These are phyloP conservation scores for Microctenopoma steveboyesi DNA, from an alignment of 2,797 vertebrate species.

Conservation along the genomic window DNA sequence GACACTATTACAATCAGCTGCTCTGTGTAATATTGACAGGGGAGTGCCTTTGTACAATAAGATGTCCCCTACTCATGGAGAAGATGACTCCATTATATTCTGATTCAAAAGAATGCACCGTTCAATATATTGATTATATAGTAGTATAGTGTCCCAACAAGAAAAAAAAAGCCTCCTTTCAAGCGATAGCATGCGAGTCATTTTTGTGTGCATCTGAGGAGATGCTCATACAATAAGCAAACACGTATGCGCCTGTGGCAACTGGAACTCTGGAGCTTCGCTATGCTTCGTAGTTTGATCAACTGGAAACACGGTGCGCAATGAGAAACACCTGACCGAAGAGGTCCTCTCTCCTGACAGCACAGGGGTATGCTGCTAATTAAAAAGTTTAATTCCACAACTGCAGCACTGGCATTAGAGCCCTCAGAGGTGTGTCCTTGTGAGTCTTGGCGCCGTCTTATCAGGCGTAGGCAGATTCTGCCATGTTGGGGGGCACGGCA, in stretches of 20 bases:
- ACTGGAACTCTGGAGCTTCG: conserved; percentile 50
- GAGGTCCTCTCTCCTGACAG: conserved; percentile 72
- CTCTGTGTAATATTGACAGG: conserved; percentile 27
- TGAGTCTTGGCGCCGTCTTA: conserved; percentile 82
- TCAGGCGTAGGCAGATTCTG: conserved; percentile 80
- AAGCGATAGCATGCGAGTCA: conserved; percentile 27
- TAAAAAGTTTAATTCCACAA: conserved; percentile 86
- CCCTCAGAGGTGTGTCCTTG: conserved; percentile 81
- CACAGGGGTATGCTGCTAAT: conserved; percentile 78
- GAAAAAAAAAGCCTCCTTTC: conserved; percentile 2
- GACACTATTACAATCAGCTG: conserved; percentile 31
- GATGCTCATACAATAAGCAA: conserved; percentile 65
- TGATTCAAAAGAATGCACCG: background rate
- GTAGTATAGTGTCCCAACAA: background rate
- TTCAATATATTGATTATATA: conserved; percentile 10
- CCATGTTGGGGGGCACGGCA: conserved; percentile 67
- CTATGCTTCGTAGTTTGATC: conserved; percentile 74
- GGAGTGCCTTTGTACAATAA: conserved; percentile 6
- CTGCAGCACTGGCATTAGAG: conserved; percentile 73
- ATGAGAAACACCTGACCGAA: conserved; percentile 66
- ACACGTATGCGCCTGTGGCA: conserved; percentile 68
- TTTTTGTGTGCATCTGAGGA: conserved; percentile 46
- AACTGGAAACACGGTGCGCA: conserved; percentile 67
- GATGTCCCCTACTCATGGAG: conserved; percentile 1
- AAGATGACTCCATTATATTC: conserved; percentile 16